Conservation (phyloP, 2,888 invertebrate genomes). For the Nomada flava region DNA sequence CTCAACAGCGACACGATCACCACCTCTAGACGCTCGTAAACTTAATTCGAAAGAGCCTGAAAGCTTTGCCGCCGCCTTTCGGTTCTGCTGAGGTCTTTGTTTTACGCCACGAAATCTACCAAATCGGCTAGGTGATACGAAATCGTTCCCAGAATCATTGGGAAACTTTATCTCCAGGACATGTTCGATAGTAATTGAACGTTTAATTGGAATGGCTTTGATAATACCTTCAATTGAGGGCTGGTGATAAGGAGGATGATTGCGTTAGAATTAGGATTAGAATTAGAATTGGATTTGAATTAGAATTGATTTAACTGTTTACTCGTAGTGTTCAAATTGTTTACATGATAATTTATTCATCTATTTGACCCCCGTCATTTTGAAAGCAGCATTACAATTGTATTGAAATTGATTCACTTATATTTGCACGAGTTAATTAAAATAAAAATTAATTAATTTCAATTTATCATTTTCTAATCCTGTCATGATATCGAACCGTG, state of each 20-base stretch:
- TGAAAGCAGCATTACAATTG: neutral
- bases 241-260: too few relatives aligned
- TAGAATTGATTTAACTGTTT: too few relatives aligned
- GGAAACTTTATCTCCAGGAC: neutral
- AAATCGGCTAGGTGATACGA: neutral
- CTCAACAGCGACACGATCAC: slow-evolving; percentile 15
- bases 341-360: neutral
- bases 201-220: neutral
- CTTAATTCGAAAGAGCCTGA: slow-evolving; percentile 34
- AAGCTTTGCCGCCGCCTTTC: neutral
- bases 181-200: neutral
- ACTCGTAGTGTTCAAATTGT: too few relatives aligned
- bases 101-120: neutral
- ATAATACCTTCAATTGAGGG: too few relatives aligned
- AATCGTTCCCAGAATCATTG: neutral
- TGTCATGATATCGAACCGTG: too few relatives aligned
- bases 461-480: too few relatives aligned
- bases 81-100: neutral
- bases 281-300: too few relatives aligned
- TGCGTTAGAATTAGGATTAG: too few relatives aligned
- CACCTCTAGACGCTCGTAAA: slow-evolving; percentile 53
- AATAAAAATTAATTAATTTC: too few relatives aligned
- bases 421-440: neutral
- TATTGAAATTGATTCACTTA: neutral
- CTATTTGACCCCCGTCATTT: neutral